Percentiles rank a stretch among this genome's conserved stretches.
Evolutionary conservation across 2,113 vertebrate genomes (phyloP).

Genomic region (Hiodon alosoides): DNA sequence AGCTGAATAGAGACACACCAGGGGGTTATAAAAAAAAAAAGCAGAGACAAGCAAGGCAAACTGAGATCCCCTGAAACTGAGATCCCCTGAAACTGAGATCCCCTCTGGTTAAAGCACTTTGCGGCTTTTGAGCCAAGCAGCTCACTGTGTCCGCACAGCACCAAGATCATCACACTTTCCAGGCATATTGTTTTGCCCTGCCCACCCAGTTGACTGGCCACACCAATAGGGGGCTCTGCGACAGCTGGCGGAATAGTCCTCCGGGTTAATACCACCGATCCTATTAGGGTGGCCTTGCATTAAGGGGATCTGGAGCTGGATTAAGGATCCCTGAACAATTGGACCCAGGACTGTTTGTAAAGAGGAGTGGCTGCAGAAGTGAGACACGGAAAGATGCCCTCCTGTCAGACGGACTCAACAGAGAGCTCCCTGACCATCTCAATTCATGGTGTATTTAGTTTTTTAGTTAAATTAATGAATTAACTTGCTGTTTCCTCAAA

Average conservation of each 20-base stretch:
- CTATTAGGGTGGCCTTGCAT: slow-evolving; percentile 83
- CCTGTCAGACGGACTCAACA: background rate
- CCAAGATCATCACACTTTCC: slow-evolving; percentile 59
- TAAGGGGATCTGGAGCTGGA: slow-evolving; percentile 80
- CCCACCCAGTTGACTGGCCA: slow-evolving; percentile 50
- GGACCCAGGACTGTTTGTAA: slow-evolving; percentile 58
- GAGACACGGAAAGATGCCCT: background rate
- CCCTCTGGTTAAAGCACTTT: slow-evolving; percentile 33
- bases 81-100: slow-evolving; percentile 14
- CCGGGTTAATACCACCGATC: slow-evolving; percentile 85
- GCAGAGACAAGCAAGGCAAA: background rate
- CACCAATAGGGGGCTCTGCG: slow-evolving; percentile 68
- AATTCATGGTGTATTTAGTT: background rate
- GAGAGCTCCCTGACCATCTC: background rate
- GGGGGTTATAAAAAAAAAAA: too few species aligned
- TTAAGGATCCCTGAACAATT: slow-evolving; percentile 89
- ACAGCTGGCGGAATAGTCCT: slow-evolving; percentile 75
- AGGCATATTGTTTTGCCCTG: slow-evolving; percentile 29
- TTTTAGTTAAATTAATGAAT: too few species aligned
- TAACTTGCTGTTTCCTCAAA: too few species aligned
- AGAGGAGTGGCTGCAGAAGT: slow-evolving; percentile 3
- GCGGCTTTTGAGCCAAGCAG: slow-evolving; percentile 32
- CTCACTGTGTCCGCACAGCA: slow-evolving; percentile 54
- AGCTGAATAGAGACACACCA: background rate
- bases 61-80: background rate